These are phyloP conservation scores for Drosophila sechellia DNA, from an alignment of 1,140 invertebrate species.

Conservation along the genomic window DNA sequence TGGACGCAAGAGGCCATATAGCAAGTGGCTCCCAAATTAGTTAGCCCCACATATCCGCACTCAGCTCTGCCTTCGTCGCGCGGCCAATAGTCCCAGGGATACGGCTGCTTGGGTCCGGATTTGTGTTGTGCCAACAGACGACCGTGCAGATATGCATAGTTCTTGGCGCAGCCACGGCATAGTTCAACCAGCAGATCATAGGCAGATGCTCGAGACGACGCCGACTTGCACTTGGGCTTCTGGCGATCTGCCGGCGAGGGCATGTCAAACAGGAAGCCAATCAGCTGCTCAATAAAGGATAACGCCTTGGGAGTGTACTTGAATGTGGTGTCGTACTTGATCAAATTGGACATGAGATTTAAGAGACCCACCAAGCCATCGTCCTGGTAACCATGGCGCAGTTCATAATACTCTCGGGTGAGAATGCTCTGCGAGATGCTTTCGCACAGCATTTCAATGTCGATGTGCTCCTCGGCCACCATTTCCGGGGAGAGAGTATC, in stretches of 20 bases:
- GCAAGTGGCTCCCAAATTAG: conserved; percentile 97
- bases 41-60: conserved; percentile 97
- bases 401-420: conserved; percentile 92
- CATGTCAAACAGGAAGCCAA: conserved; percentile 95
- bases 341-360: conserved; percentile 92
- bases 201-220: conserved; percentile 93
- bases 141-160: conserved; percentile 93
- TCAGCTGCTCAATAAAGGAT: conserved; percentile 90
- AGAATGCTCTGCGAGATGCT: conserved; percentile 91
- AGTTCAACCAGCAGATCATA: conserved; percentile 96
- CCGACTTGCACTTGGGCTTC: conserved; percentile 96
- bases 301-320: conserved; percentile 92
- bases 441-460: conserved; percentile 91
- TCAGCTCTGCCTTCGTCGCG: conserved; percentile 96
- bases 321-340: conserved; percentile 94
- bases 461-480: conserved; percentile 88
- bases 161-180: conserved; percentile 92
- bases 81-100: conserved; percentile 99
- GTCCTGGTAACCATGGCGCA: conserved; percentile 92
- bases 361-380: conserved; percentile 96
- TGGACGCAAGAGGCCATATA: conserved; percentile 99
- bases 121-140: conserved; percentile 94
- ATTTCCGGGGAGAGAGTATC: conserved; percentile 93
- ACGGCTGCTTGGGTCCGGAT: conserved; percentile 92
- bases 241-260: conserved; percentile 93